These are phyloP conservation scores for Ranitomeya imitator DNA, from an alignment of 2,113 vertebrate genomes.

Conservation along the genomic window DNA sequence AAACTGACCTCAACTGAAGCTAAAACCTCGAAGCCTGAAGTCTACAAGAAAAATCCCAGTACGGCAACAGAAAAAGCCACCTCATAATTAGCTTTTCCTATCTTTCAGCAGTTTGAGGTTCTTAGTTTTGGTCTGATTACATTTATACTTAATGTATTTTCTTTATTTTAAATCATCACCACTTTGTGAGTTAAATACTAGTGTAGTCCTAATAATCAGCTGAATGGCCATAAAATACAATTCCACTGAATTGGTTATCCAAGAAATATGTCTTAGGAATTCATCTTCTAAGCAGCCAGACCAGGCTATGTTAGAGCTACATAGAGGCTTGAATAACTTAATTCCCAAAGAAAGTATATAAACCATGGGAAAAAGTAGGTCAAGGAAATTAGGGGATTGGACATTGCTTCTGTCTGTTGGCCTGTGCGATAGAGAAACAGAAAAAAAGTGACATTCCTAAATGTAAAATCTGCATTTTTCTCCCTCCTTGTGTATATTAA, in stretches of 20 bases:
- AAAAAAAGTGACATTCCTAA: not conserved
- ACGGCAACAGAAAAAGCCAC: constrained; percentile 16
- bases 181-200: constrained; percentile 11
- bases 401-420: not conserved
- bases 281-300: constrained; percentile 13
- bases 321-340: not conserved
- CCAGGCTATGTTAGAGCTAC: not conserved
- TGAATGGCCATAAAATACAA: constrained; percentile 31
- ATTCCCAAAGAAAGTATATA: not conserved
- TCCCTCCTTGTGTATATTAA: not conserved
- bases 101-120: constrained; percentile 34
- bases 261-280: constrained; percentile 22
- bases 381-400: not conserved
- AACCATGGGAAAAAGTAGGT: constrained; percentile 1
- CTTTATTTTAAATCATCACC: not conserved
- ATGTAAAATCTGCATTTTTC: too few species aligned
- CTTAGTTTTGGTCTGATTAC: not conserved
- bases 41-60: not conserved
- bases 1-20: constrained; percentile 10
- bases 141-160: constrained; percentile 23
- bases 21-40: not conserved
- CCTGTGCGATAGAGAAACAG: not conserved
- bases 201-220: constrained; percentile 7
- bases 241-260: constrained; percentile 17
- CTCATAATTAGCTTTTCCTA: constrained; percentile 33